Evolutionary conservation across 2,113 vertebrate genomes (phyloP).

Genomic region (Melanerpes formicivorus): DNA sequence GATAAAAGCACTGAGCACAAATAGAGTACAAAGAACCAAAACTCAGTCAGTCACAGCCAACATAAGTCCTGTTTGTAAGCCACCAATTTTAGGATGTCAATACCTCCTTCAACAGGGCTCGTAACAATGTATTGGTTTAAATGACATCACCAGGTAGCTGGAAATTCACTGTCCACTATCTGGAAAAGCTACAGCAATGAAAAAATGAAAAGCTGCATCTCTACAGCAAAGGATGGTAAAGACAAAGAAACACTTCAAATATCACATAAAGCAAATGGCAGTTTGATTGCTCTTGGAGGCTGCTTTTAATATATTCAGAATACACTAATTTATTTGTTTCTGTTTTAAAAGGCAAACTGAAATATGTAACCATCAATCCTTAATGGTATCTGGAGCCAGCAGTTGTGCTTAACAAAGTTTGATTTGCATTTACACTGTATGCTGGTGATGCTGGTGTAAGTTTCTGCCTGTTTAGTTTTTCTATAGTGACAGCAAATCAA

Average conservation of each 20-base stretch:
- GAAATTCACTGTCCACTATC: neutral
- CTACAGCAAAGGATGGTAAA: neutral
- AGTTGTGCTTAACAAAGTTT: neutral
- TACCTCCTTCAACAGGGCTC: neutral
- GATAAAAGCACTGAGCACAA: neutral
- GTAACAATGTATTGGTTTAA: neutral
- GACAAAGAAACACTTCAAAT: neutral
- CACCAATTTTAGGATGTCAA: neutral
- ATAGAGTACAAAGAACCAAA: neutral
- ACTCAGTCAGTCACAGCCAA: neutral
- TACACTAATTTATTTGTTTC: neutral
- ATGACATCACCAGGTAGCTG: neutral
- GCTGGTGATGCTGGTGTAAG: neutral
- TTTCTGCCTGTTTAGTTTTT: conserved; percentile 36
- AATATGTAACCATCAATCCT: neutral
- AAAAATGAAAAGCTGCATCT: neutral
- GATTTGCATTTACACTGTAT: conserved; percentile 14
- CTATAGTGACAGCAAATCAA: conserved; percentile 36
- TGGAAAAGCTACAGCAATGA: neutral
- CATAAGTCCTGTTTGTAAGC: neutral
- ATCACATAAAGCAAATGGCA: neutral
- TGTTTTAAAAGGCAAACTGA: neutral
- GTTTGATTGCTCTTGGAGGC: neutral
- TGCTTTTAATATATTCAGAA: neutral
- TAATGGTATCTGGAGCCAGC: neutral